A percentile compares a stretch with the other conserved stretches of the same genome.
phyloP scores from a whole-genome alignment of 2,113 vertebrate species.

The Neolamprologus caudopunctatus region DNA sequence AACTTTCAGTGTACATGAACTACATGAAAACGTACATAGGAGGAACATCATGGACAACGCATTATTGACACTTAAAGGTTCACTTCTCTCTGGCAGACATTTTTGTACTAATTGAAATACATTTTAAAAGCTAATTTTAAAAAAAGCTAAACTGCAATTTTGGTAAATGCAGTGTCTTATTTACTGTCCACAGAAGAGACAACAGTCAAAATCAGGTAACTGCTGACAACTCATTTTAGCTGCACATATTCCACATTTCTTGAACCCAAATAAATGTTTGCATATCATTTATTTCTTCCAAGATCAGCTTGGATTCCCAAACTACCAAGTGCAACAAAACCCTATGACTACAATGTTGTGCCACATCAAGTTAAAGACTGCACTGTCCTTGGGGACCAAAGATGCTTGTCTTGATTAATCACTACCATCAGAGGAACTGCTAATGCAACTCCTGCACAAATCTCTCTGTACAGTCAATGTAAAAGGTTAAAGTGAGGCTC shows the following conservation, averaged over 20 bases:
- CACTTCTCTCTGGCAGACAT: background rate
- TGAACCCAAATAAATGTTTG: background rate
- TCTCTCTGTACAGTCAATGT: constrained; percentile 27
- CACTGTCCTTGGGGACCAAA: constrained; percentile 12
- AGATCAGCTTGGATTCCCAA: background rate
- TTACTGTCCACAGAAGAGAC: background rate
- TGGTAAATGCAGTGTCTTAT: background rate
- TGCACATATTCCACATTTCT: background rate
- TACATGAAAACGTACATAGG: background rate
- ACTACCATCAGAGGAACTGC: background rate
- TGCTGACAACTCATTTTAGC: background rate
- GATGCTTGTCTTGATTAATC: constrained; percentile 35
- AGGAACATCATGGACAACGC: background rate
- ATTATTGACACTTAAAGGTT: background rate
- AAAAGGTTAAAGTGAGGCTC: constrained; percentile 50
- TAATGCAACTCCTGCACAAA: constrained; percentile 18
- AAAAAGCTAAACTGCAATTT: background rate
- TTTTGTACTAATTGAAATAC: background rate
- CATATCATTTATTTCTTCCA: background rate
- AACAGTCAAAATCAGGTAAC: background rate
- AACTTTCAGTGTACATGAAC: background rate
- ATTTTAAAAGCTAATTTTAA: background rate
- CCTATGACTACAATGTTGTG: background rate
- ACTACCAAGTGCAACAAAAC: background rate
- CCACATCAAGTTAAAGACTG: background rate